Base-by-base conservation (phyloP, 1,140 invertebrate species). In the Penaeus japonicus region DNA sequence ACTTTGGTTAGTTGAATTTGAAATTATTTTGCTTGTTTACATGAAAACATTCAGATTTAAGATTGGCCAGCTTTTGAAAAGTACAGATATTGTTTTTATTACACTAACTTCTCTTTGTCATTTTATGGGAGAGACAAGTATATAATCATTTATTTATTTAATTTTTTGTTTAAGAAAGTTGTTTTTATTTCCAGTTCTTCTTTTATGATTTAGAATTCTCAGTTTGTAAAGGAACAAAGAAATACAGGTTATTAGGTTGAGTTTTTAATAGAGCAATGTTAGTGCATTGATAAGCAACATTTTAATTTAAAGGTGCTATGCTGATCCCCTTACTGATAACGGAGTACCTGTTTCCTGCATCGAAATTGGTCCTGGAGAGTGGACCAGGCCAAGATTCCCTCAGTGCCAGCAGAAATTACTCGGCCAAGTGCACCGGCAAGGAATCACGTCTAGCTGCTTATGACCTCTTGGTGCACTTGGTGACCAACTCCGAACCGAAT, bases 321-420 rank as follows among this genome's bases (percentile, higher is more conserved):
- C 89, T 94, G 35, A 92, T 94, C 27, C 92, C 92, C 75, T 92
- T 93, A 39, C 89, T 94, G 30, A 91, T 94, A 7, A 90, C 92
- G 90, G 92, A 93, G 82, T 94, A 93, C 91, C 90, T 94, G 84
- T 94, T 94, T 89, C 94, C 94, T 57, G 93, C 93, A 20, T 93
- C 93, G 10, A 92, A 93, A 62, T 89, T 93, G 18, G 93, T 94
- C 86, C 91, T 92, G 90, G 92, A 90, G 24, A 70, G 78, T 17
- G 87, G 78, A 35, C 77, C 78, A 30, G 80, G 39, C 12, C 81
- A 82, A 75, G 85, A 89, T 24, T 89, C 86, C 57, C 78, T 83
- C 1, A 82, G 65, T 83, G 84, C 89, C 32, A 81, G 84, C 53
- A 85, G 70, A 85, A 89, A 90, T 70, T 90, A 87, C 70, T 89